These are phyloP conservation scores for Myotis myotis DNA, from an alignment of 2,797 vertebrate species.

Conservation along the genomic window DNA sequence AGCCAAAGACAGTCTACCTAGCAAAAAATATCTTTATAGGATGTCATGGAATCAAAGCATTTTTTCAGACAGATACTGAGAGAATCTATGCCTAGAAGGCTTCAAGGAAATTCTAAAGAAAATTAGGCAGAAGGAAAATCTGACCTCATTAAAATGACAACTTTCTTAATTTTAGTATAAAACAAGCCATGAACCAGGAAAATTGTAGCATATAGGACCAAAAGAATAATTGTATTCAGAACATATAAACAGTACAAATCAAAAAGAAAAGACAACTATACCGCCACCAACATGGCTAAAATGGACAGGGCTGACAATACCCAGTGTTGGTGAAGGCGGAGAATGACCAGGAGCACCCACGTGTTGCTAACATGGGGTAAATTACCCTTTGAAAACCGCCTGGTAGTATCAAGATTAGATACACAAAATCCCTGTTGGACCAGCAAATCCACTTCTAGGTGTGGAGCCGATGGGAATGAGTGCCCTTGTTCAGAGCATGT, in stretches of 20 bases:
- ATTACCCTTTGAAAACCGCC: neutral
- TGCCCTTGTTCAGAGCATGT: neutral
- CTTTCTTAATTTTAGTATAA: constrained; percentile 11
- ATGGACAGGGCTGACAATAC: neutral
- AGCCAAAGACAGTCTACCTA: neutral
- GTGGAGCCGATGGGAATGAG: neutral
- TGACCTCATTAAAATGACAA: neutral
- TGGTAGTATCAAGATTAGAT: neutral
- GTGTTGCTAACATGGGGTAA: neutral
- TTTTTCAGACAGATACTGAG: neutral
- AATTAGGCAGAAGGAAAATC: neutral
- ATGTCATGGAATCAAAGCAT: neutral
- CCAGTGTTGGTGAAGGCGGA: neutral
- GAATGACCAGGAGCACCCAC: neutral
- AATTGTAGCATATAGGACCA: neutral
- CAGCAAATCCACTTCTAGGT: neutral
- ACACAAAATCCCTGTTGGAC: neutral
- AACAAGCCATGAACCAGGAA: neutral
- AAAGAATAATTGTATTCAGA: neutral
- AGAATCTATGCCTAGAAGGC: neutral
- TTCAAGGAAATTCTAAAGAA: neutral
- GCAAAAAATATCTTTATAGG: neutral
- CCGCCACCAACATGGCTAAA: neutral
- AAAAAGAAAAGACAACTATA: neutral
- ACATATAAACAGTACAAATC: neutral